Conservation (phyloP, 2,888 invertebrate genomes). For the Ametastegia equiseti region DNA sequence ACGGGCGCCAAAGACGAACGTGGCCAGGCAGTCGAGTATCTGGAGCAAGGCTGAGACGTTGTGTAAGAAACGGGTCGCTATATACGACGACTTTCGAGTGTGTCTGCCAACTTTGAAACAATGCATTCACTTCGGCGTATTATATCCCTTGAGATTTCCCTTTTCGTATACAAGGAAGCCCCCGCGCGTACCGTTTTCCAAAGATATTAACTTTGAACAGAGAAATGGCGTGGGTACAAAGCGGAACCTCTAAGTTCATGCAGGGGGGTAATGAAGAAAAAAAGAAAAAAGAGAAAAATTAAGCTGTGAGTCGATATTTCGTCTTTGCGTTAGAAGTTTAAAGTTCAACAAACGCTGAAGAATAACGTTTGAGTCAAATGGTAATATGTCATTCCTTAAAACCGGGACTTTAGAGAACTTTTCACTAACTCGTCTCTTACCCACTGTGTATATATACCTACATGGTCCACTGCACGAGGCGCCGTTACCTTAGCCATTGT, state of each 20-base stretch:
- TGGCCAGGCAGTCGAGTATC: conserved; percentile 34
- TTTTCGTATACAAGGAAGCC: background rate
- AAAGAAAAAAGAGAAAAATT: background rate
- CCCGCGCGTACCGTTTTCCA: conserved; percentile 10
- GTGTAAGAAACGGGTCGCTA: conserved; percentile 44
- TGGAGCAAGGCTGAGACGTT: conserved; percentile 43
- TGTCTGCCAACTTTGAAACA: conserved; percentile 46
- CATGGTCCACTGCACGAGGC: conserved; percentile 64
- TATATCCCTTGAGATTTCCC: conserved; percentile 37
- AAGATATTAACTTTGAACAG: background rate
- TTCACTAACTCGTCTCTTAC: conserved; percentile 49
- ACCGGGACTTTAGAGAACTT: background rate
- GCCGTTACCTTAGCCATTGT: conserved; percentile 63
- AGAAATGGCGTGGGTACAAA: conserved; percentile 32
- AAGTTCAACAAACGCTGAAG: conserved; percentile 15
- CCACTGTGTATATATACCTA: conserved; percentile 53
- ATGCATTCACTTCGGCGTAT: conserved; percentile 27
- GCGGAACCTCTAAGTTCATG: background rate
- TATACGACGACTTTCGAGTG: conserved; percentile 40
- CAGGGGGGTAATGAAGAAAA: background rate
- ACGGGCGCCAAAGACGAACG: conserved; percentile 14
- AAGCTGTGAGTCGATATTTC: conserved; percentile 22
- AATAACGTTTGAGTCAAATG: background rate
- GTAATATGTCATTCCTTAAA: background rate
- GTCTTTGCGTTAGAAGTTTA: background rate